phyloP scores from a whole-genome alignment of 64 coral and sea anemone genomes.

The Hydrozoanthus tunicans region DNA sequence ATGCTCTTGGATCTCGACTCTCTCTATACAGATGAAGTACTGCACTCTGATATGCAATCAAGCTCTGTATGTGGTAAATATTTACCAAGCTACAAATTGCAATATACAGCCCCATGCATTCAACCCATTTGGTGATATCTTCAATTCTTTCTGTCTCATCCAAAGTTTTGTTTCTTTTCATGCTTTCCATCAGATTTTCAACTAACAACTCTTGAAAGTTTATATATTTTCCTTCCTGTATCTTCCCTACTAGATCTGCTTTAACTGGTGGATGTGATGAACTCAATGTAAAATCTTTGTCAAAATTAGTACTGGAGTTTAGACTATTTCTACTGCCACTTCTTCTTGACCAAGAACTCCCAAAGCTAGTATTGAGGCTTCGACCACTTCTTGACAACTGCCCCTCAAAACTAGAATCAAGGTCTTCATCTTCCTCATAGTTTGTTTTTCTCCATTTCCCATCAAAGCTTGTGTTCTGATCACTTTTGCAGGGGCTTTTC shows the following conservation, averaged over 20 bases:
- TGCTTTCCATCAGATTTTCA: constrained; percentile 70
- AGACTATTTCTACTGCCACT: constrained; percentile 42
- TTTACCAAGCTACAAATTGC: constrained; percentile 65
- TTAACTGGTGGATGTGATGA: constrained; percentile 71
- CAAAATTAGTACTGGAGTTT: constrained; percentile 29
- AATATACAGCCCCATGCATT: constrained; percentile 95
- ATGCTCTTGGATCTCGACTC: constrained; percentile 89
- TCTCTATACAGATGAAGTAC: constrained; percentile 86
- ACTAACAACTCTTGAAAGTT: constrained; percentile 90
- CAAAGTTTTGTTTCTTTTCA: constrained; percentile 53
- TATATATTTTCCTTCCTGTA: constrained; percentile 78
- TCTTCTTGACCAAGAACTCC: constrained; percentile 25
- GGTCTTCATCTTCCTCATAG: constrained; percentile 16
- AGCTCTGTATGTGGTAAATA: constrained; percentile 67
- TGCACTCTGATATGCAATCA: constrained; percentile 87
- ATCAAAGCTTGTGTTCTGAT: constrained; percentile 20
- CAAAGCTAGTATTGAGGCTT: constrained; percentile 37
- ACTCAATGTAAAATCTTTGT: constrained; percentile 64
- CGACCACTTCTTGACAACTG: constrained; percentile 13
- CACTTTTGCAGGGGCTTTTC: constrained; percentile 47
- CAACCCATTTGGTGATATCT: constrained; percentile 94
- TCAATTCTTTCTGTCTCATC: constrained; percentile 85
- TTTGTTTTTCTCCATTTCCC: constrained; percentile 48
- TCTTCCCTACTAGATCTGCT: constrained; percentile 63
- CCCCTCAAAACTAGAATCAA: constrained; percentile 54